Percentiles rank a stretch among this genome's conserved stretches.
Conservation (phyloP, 2,888 invertebrate genomes). For the Portevinia maculata region DNA sequence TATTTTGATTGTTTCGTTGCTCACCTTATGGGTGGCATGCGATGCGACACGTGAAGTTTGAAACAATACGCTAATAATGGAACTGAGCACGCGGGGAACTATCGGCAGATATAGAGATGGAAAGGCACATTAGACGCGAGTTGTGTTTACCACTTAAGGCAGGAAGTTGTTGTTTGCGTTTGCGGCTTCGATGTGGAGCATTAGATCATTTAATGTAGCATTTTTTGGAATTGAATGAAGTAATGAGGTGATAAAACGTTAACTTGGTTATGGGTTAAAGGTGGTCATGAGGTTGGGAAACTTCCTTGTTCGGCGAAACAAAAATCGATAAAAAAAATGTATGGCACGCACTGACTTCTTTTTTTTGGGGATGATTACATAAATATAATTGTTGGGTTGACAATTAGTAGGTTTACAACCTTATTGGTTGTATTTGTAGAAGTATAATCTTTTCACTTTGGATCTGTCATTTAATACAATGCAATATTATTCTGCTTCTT, state of each 20-base stretch:
- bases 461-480: too few relatives aligned
- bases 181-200: conserved; percentile 34
- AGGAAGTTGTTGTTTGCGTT: conserved; percentile 48
- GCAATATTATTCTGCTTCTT: too few relatives aligned
- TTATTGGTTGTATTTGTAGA: too few relatives aligned
- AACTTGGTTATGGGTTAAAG: neutral
- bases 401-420: too few relatives aligned
- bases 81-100: conserved; percentile 19
- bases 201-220: conserved; percentile 38
- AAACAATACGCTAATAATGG: conserved; percentile 58
- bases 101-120: conserved; percentile 2
- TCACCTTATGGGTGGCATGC: conserved; percentile 51
- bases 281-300: neutral
- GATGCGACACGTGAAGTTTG: conserved; percentile 58
- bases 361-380: too few relatives aligned
- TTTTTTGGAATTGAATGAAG: conserved; percentile 4
- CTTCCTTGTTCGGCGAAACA: neutral
- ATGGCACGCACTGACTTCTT: too few relatives aligned
- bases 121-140: conserved; percentile 1
- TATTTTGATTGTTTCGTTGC: conserved; percentile 47
- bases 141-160: conserved; percentile 41
- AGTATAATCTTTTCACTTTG: too few relatives aligned
- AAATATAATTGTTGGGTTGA: too few relatives aligned
- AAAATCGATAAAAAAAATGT: too few relatives aligned
- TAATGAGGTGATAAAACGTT: neutral